Conservation (phyloP, 2,113 vertebrate species). For the Sterrhoptilus dennistouni region DNA sequence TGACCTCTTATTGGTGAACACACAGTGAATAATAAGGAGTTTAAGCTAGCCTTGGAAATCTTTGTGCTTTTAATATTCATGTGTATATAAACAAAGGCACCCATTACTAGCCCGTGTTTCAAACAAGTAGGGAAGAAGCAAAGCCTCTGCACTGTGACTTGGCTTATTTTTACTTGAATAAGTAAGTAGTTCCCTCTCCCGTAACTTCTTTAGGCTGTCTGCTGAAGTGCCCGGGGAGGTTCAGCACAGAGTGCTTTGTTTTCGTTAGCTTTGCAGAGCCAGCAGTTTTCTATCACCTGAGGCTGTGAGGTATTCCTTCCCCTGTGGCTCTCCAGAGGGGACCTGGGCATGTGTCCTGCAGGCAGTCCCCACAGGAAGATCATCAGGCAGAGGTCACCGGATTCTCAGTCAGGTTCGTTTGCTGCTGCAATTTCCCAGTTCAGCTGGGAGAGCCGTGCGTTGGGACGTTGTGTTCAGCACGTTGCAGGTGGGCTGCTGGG, state of each 20-base stretch:
- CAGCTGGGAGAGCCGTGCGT: neutral
- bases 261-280: neutral
- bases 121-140: neutral
- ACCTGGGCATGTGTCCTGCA: neutral
- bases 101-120: neutral
- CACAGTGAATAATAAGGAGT: neutral
- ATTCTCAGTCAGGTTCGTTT: conserved; percentile 11
- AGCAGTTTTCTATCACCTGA: neutral
- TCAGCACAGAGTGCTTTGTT: neutral
- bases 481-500: neutral
- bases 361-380: neutral
- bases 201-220: neutral
- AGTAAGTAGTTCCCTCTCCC: neutral
- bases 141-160: neutral
- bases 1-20: neutral
- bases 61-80: neutral
- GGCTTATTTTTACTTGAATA: neutral
- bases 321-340: neutral
- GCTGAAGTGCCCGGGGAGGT: neutral
- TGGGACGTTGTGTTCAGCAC: conserved; percentile 30
- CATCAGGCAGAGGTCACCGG: neutral
- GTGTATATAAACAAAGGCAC: neutral
- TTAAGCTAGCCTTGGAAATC: neutral
- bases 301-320: neutral
- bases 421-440: neutral